A percentile compares a stretch with the other conserved stretches of the same genome.
Conservation (phyloP, 2,113 vertebrate species). For the Natator depressus region DNA sequence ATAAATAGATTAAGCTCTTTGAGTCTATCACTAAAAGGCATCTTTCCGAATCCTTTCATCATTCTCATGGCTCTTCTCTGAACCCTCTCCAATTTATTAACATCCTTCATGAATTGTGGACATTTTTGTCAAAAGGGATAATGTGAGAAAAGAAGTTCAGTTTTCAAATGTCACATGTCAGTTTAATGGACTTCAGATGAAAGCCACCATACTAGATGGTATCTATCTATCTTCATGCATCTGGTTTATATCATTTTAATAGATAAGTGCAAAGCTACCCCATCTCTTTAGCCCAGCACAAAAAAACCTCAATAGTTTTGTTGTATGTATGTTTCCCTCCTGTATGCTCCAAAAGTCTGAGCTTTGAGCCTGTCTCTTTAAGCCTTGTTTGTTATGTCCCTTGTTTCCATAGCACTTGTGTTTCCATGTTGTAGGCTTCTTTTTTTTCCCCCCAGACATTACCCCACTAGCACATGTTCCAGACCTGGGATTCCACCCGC, state of each 20-base stretch:
- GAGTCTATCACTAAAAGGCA: not conserved
- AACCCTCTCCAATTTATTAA: not conserved
- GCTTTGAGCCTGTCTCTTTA: slow-evolving; percentile 47
- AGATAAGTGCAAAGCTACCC: not conserved
- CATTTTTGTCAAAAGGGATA: not conserved
- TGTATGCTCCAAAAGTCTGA: slow-evolving; percentile 15
- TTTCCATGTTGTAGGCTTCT: slow-evolving; percentile 73
- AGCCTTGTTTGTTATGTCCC: slow-evolving; percentile 67
- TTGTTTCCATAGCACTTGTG: slow-evolving; percentile 74
- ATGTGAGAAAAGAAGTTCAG: slow-evolving; percentile 1
- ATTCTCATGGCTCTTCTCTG: not conserved
- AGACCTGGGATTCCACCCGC: slow-evolving; percentile 70
- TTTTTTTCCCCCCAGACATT: slow-evolving; percentile 71
- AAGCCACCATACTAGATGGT: slow-evolving; percentile 10
- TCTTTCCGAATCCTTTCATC: not conserved
- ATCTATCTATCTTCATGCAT: not conserved
- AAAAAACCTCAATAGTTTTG: not conserved
- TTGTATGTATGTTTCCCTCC: slow-evolving; percentile 34
- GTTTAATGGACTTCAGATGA: slow-evolving; percentile 10
- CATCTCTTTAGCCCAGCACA: not conserved
- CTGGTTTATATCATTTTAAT: not conserved
- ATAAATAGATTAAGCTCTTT: not conserved
- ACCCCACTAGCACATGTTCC: slow-evolving; percentile 74
- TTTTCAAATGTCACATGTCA: slow-evolving; percentile 30
- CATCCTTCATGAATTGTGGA: not conserved